A percentile compares a stretch with the other conserved stretches of the same genome.
Evolutionary conservation across 2,888 invertebrate genomes (phyloP).

Genomic region (Oligia strigilis): DNA sequence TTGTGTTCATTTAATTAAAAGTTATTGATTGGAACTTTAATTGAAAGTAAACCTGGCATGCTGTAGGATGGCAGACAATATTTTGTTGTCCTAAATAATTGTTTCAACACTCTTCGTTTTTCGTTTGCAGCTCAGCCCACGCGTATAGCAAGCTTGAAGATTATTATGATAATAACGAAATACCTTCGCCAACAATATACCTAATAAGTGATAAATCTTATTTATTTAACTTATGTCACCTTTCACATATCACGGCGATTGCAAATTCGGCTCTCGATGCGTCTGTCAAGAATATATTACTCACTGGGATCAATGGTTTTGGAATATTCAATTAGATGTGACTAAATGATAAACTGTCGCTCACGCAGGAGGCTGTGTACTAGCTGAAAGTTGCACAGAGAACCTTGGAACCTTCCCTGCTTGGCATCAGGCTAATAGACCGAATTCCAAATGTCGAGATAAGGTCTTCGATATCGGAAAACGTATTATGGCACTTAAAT

Average conservation of each 20-base stretch:
- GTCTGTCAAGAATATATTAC: constrained; percentile 29
- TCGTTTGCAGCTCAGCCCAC: not conserved
- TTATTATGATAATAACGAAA: constrained; percentile 23
- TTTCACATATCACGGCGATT: constrained; percentile 56
- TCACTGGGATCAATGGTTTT: constrained; percentile 18
- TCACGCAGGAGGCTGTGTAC: not conserved
- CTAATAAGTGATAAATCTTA: constrained; percentile 9
- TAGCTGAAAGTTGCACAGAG: not conserved
- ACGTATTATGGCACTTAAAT: not conserved
- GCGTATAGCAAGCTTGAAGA: constrained; percentile 1
- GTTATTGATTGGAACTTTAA: not conserved
- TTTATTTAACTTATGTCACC: constrained; percentile 41
- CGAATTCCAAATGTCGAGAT: not conserved
- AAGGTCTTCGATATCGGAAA: not conserved
- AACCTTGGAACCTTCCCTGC: not conserved
- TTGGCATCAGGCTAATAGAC: not conserved
- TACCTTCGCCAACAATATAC: constrained; percentile 11
- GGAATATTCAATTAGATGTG: constrained; percentile 5
- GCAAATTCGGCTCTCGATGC: constrained; percentile 25
- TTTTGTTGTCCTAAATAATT: not conserved
- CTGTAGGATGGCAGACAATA: not conserved
- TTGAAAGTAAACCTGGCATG: not conserved
- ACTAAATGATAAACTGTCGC: not conserved
- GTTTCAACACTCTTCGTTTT: not conserved
- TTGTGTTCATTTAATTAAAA: not conserved